These are phyloP conservation scores for Leucopsar rothschildi DNA, from an alignment of 2,113 vertebrate species.

Conservation along the genomic window DNA sequence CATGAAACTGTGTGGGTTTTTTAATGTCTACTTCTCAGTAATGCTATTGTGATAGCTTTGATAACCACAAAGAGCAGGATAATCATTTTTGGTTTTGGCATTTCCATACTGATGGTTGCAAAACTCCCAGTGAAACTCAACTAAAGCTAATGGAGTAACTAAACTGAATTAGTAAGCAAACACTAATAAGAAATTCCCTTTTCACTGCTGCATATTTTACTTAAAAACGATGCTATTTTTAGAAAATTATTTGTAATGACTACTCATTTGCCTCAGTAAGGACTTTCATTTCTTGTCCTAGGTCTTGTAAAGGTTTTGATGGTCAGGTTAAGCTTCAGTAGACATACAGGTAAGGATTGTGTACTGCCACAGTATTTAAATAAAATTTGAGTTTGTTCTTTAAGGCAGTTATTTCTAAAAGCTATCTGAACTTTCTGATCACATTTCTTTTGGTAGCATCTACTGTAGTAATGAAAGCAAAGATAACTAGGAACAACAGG, in stretches of 20 bases:
- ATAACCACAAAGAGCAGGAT: background rate
- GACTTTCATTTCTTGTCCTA: background rate
- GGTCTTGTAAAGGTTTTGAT: background rate
- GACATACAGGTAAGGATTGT: background rate
- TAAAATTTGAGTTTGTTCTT: background rate
- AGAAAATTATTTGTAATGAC: background rate
- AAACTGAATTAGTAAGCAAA: background rate
- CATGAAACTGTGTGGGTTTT: background rate
- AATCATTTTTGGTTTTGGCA: background rate
- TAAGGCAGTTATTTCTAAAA: background rate
- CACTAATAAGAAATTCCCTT: background rate
- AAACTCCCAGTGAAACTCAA: background rate
- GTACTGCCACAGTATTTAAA: background rate
- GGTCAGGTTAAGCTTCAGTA: background rate
- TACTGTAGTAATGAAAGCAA: background rate
- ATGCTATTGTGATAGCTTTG: background rate
- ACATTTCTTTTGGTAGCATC: background rate
- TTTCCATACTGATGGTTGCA: background rate
- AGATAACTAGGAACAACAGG: background rate
- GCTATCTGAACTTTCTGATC: background rate
- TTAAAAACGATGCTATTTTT: background rate
- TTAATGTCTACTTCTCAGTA: background rate
- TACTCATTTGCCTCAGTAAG: background rate
- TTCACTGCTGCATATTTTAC: background rate
- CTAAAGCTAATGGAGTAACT: background rate